phyloP scores from a whole-genome alignment of 1,140 invertebrate genomes.

The Eubasilissa regina region DNA sequence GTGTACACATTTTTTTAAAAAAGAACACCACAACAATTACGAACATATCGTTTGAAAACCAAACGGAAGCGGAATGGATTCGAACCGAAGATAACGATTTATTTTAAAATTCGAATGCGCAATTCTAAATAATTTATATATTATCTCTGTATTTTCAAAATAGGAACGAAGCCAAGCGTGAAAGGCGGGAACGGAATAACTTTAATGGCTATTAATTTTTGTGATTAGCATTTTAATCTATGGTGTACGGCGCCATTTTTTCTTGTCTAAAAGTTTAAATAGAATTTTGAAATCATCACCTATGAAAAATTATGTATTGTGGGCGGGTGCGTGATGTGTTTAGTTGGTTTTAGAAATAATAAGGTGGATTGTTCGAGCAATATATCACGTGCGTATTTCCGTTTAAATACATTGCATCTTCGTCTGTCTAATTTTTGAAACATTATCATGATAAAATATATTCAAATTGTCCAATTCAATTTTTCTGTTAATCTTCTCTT shows the following conservation, averaged over 20 bases:
- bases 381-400: neutral
- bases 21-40: neutral
- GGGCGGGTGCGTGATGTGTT: slow-evolving; percentile 20
- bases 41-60: slow-evolving; percentile 35
- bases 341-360: neutral
- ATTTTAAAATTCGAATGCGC: slow-evolving; percentile 52
- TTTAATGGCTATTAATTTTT: slow-evolving; percentile 60
- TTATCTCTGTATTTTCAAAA: slow-evolving; percentile 52
- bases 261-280: slow-evolving; percentile 13
- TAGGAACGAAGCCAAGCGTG: slow-evolving; percentile 52
- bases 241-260: slow-evolving; percentile 43
- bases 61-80: slow-evolving; percentile 56
- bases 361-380: neutral
- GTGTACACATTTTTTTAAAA: slow-evolving; percentile 9
- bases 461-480: too few species aligned
- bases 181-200: slow-evolving; percentile 57
- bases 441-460: too few species aligned
- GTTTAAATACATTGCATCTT: too few species aligned
- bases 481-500: too few species aligned
- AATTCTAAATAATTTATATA: slow-evolving; percentile 47
- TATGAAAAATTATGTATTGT: slow-evolving; percentile 27
- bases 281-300: slow-evolving; percentile 44
- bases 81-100: slow-evolving; percentile 57
- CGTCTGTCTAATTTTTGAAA: too few species aligned
- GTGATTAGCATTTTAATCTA: slow-evolving; percentile 59